phyloP scores from a whole-genome alignment of 1,140 invertebrate species.

The Proctacanthus coquilletti region DNA sequence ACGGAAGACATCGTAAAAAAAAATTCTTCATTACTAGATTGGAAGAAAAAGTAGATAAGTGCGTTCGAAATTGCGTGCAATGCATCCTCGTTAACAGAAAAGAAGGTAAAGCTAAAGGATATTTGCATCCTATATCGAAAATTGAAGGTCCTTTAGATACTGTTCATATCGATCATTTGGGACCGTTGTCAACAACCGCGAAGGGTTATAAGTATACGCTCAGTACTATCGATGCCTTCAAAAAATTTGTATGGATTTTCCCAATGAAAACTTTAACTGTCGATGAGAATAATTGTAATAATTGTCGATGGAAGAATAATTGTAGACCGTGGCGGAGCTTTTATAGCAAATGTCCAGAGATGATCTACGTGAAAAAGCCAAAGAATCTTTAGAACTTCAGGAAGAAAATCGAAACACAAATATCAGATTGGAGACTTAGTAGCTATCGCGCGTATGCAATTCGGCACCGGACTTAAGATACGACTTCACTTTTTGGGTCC shows the following conservation, averaged over 20 bases:
- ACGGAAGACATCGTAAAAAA: constrained; percentile 20
- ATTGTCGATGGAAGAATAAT: too few species aligned
- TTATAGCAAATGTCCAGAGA: too few species aligned
- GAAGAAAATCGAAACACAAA: too few species aligned
- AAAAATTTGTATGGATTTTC: constrained; percentile 26
- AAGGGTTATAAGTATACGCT: constrained; percentile 30
- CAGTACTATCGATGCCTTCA: constrained; percentile 25
- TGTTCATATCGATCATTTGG: constrained; percentile 7
- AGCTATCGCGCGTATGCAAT: too few species aligned
- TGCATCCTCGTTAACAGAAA: constrained; percentile 17
- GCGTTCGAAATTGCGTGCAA: constrained; percentile 16
- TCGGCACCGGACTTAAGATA: too few species aligned
- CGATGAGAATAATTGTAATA: constrained; percentile 12
- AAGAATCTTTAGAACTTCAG: too few species aligned
- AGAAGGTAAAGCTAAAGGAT: constrained; percentile 26
- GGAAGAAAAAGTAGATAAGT: constrained; percentile 15
- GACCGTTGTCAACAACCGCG: constrained; percentile 15
- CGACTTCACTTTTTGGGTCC: too few species aligned
- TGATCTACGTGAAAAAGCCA: too few species aligned
- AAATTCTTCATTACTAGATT: constrained; percentile 25
- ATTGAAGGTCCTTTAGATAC: constrained; percentile 12
- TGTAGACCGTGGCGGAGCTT: too few species aligned
- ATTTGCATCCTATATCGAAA: constrained; percentile 16
- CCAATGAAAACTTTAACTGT: constrained; percentile 16
- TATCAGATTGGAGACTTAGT: too few species aligned